These are phyloP conservation scores for Scaptomyza cyrtandrae DNA, from an alignment of 2,888 invertebrate species.

Conservation along the genomic window DNA sequence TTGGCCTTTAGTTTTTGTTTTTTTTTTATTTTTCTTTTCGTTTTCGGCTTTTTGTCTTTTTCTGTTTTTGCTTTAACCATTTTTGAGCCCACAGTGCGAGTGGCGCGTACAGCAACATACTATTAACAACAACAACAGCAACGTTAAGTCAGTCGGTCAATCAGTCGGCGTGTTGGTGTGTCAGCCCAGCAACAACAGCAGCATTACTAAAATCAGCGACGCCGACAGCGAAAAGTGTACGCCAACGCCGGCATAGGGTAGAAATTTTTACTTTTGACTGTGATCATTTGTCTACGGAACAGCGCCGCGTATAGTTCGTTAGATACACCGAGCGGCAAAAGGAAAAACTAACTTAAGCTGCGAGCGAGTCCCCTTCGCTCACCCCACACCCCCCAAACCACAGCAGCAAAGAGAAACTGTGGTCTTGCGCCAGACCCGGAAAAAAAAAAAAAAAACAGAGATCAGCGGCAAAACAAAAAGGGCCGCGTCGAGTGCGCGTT, in stretches of 20 bases:
- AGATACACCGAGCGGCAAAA: conserved; percentile 55
- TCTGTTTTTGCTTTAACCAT: conserved; percentile 53
- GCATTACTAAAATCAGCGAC: conserved; percentile 16
- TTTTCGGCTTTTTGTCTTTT: conserved; percentile 24
- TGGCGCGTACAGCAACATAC: conserved; percentile 29
- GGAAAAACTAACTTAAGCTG: conserved; percentile 21
- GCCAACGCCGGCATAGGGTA: conserved; percentile 70
- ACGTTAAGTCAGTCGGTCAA: conserved; percentile 60
- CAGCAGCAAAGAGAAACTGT: conserved; percentile 38
- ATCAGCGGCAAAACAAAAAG: conserved; percentile 37
- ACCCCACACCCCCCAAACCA: conserved; percentile 3
- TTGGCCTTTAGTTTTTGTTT: conserved; percentile 72
- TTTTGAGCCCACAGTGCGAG: conserved; percentile 48
- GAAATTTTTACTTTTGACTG: conserved; percentile 72
- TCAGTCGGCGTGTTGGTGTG: conserved; percentile 54
- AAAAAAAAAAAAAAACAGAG: conserved; percentile 5
- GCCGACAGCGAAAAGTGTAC: conserved; percentile 17
- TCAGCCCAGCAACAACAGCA: conserved; percentile 48
- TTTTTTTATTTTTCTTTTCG: conserved; percentile 6
- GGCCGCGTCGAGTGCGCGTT: conserved; percentile 51
- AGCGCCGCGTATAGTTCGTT: conserved; percentile 81
- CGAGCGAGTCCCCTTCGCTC: conserved; percentile 21
- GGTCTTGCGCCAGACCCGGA: conserved; percentile 28
- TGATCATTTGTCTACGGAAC: conserved; percentile 82
- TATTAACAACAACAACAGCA: conserved; percentile 38